phyloP scores from a whole-genome alignment of 2,797 vertebrate species.

The Anas capensis region DNA sequence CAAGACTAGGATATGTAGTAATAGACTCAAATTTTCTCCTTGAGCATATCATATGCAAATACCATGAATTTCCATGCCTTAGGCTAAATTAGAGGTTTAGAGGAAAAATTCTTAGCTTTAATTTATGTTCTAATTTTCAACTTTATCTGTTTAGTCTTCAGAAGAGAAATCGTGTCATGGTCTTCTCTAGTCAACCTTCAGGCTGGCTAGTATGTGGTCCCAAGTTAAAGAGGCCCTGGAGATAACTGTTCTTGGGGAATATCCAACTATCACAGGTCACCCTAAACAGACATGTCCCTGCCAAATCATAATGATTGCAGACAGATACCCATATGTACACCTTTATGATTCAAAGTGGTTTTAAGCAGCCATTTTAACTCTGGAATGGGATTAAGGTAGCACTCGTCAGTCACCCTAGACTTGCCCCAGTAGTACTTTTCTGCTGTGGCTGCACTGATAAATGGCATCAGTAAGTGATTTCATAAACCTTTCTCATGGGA shows the following conservation, averaged over 20 bases:
- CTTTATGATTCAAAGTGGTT: background rate
- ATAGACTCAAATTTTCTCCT: background rate
- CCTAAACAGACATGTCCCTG: background rate
- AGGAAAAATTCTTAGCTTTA: background rate
- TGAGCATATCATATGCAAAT: conserved; percentile 35
- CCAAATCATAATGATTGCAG: background rate
- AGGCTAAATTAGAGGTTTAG: background rate
- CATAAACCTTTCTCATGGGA: background rate
- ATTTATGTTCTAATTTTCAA: background rate
- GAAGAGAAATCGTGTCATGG: background rate
- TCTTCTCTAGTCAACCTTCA: background rate
- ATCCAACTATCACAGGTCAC: background rate
- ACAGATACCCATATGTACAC: background rate
- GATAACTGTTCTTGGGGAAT: background rate
- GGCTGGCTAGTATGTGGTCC: background rate
- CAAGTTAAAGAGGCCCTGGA: background rate
- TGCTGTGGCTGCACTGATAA: background rate
- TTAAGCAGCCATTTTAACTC: background rate
- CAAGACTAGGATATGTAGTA: conserved; percentile 12
- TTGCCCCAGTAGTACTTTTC: background rate
- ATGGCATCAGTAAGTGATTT: background rate
- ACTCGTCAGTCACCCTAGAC: background rate
- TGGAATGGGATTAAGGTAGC: background rate
- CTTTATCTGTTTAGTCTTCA: background rate
- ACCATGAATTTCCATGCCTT: background rate